Evolutionary conservation across 2,797 vertebrate species (phyloP).

Genomic region (Nannoperca australis): DNA sequence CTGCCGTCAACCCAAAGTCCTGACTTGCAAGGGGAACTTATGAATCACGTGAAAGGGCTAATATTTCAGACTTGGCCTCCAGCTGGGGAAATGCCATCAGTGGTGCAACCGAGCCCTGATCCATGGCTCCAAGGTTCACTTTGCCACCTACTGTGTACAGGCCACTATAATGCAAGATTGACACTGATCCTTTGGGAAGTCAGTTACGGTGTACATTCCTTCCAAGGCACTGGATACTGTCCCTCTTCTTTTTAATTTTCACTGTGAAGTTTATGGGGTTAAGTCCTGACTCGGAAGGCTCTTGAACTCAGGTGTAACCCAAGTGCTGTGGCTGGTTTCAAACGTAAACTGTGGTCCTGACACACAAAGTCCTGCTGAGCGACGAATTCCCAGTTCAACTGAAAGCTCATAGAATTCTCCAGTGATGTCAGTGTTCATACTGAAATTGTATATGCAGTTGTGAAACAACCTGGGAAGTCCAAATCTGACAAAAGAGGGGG

Average conservation of each 20-base stretch:
- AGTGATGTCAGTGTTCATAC: slow-evolving; percentile 4
- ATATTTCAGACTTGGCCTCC: slow-evolving; percentile 61
- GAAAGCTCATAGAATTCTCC: slow-evolving; percentile 11
- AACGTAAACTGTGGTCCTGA: slow-evolving; percentile 41
- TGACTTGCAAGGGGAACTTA: slow-evolving; percentile 59
- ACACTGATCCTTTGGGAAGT: slow-evolving; percentile 40
- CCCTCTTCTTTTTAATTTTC: slow-evolving; percentile 29
- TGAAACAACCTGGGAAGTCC: slow-evolving; percentile 10
- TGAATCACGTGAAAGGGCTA: slow-evolving; percentile 71
- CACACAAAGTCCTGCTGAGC: slow-evolving; percentile 41
- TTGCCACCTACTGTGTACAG: slow-evolving; percentile 33
- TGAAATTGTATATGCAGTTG: slow-evolving; percentile 11
- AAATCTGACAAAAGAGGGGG: slow-evolving; percentile 1
- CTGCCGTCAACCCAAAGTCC: slow-evolving; percentile 53
- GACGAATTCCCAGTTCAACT: slow-evolving; percentile 21
- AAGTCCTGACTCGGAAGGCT: slow-evolving; percentile 35
- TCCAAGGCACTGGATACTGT: slow-evolving; percentile 14
- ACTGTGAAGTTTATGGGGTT: not conserved
- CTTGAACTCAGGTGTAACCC: slow-evolving; percentile 28
- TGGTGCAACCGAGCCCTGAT: slow-evolving; percentile 23
- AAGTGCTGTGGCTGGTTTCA: slow-evolving; percentile 22
- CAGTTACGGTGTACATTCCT: slow-evolving; percentile 25
- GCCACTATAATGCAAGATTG: slow-evolving; percentile 21
- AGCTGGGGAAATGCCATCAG: slow-evolving; percentile 23
- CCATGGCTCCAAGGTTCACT: slow-evolving; percentile 38